Evolutionary conservation across 2,113 vertebrate species (phyloP).

Genomic region (Pomatorhinus ruficollis): DNA sequence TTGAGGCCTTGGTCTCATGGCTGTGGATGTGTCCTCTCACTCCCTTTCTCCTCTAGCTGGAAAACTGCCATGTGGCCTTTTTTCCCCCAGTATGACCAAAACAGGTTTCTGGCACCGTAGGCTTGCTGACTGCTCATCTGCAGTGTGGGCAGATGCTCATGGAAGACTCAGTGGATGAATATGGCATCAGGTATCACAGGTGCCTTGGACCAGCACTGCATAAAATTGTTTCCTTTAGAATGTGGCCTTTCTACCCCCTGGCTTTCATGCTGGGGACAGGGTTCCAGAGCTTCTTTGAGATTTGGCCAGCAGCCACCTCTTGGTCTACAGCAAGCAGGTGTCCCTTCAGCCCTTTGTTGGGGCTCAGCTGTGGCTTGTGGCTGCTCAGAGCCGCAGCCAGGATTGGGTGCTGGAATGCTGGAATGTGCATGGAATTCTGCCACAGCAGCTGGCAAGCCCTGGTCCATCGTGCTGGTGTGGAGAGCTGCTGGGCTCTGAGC

Average conservation of each 20-base stretch:
- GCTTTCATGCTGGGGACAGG: rapidly evolving
- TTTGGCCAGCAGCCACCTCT: not conserved
- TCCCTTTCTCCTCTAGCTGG: not conserved
- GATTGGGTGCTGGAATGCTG: not conserved
- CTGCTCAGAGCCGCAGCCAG: not conserved
- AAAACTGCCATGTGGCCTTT: not conserved
- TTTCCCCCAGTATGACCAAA: not conserved
- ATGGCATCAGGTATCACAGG: not conserved
- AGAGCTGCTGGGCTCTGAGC: not conserved
- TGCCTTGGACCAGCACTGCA: not conserved
- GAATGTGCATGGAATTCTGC: not conserved
- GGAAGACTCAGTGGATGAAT: not conserved
- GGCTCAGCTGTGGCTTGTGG: not conserved
- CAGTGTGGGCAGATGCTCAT: rapidly evolving
- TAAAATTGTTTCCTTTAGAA: rapidly evolving
- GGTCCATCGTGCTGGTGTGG: rapidly evolving
- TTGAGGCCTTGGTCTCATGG: not conserved
- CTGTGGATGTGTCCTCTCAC: not conserved
- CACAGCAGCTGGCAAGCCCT: rapidly evolving
- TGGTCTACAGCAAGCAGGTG: rapidly evolving
- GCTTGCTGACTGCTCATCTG: not conserved
- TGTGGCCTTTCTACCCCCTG: not conserved
- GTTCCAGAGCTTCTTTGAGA: not conserved
- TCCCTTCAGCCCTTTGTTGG: not conserved
- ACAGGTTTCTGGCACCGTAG: not conserved